phyloP scores from a whole-genome alignment of 2,888 invertebrate species.

The Beris chalybata region DNA sequence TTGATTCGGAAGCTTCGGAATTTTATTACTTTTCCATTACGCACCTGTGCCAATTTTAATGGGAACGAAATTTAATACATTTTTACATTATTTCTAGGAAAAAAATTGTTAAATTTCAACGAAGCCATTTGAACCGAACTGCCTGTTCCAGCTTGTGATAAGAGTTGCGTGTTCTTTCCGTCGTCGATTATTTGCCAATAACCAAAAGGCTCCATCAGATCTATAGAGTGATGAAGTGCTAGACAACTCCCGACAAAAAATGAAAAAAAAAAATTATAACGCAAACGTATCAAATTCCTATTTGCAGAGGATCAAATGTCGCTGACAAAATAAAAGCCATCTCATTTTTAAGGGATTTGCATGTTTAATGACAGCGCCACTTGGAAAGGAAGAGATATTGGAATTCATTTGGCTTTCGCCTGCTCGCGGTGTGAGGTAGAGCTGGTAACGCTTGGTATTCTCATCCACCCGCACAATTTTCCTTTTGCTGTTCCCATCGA shows the following conservation, averaged over 20 bases:
- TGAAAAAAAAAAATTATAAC: slow-evolving; percentile 27
- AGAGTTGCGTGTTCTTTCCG: neutral
- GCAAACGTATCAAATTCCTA: slow-evolving; percentile 39
- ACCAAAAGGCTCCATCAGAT: too few species aligned
- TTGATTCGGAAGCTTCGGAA: too few species aligned
- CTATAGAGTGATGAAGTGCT: too few species aligned
- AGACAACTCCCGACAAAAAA: slow-evolving; percentile 4
- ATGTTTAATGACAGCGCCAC: slow-evolving; percentile 35
- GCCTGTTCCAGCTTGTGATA: neutral
- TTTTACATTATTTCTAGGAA: too few species aligned
- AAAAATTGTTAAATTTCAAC: too few species aligned
- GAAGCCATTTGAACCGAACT: neutral
- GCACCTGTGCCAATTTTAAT: too few species aligned
- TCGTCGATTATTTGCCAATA: too few species aligned
- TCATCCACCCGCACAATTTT: neutral
- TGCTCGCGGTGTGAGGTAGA: neutral
- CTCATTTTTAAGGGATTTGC: slow-evolving; percentile 40
- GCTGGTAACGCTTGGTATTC: neutral
- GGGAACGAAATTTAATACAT: too few species aligned
- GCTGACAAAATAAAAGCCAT: slow-evolving; percentile 37
- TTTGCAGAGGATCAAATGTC: slow-evolving; percentile 38
- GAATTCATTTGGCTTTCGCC: slow-evolving; percentile 29
- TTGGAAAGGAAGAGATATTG: slow-evolving; percentile 33
- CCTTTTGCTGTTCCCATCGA: neutral
- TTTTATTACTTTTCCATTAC: too few species aligned